These are phyloP conservation scores for Acinonyx jubatus DNA, from an alignment of 2,113 vertebrate genomes.

Conservation along the genomic window DNA sequence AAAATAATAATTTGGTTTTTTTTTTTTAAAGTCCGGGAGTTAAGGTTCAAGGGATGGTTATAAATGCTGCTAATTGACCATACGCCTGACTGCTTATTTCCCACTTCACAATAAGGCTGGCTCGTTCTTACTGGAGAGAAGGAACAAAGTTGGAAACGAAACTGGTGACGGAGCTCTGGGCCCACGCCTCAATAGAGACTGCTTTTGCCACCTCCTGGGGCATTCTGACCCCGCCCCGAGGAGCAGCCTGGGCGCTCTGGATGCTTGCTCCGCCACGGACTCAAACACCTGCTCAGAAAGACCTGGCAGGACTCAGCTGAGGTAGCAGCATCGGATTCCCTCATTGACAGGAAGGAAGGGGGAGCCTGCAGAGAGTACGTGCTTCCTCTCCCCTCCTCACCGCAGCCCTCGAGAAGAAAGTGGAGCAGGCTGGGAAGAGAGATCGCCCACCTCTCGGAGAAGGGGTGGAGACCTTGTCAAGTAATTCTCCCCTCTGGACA, in stretches of 20 bases:
- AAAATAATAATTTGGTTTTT: too few species aligned
- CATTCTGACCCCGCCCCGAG: background rate
- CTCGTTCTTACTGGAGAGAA: background rate
- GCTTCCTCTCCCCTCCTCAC: background rate
- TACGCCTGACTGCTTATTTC: background rate
- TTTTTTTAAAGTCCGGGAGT: background rate
- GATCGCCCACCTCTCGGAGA: background rate
- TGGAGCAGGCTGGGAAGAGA: background rate
- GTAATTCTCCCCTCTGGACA: background rate
- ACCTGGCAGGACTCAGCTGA: background rate
- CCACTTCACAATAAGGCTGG: too few species aligned
- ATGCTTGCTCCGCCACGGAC: background rate
- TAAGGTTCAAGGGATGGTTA: background rate
- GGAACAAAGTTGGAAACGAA: background rate
- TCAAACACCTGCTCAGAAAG: background rate
- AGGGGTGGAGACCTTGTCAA: background rate
- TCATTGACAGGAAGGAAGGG: fast-evolving
- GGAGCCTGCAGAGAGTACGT: fast-evolving
- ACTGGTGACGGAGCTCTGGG: background rate
- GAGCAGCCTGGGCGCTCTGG: background rate
- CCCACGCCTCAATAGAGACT: background rate
- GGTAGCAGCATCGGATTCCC: too few species aligned
- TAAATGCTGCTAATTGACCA: too few species aligned
- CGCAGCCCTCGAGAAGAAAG: background rate
- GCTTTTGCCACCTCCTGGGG: background rate